Percentiles rank a stretch among this genome's conserved stretches.
phyloP scores from a whole-genome alignment of 2,797 vertebrate genomes.

The Sebastes nivosus region DNA sequence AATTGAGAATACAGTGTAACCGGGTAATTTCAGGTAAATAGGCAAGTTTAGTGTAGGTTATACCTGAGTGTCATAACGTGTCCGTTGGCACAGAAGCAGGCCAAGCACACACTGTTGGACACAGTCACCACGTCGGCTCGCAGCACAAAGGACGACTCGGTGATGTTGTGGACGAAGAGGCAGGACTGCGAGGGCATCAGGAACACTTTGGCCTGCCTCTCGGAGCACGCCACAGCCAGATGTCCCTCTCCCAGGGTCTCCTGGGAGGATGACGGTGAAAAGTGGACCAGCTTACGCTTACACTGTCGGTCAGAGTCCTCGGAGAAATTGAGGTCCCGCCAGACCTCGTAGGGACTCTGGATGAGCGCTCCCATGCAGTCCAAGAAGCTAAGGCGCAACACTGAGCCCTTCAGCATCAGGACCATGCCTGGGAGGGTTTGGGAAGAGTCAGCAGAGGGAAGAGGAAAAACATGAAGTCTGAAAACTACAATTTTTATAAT shows the following conservation, averaged over 20 bases:
- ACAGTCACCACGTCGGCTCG: constrained; percentile 91
- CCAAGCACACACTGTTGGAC: constrained; percentile 92
- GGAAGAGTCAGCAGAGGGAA: neutral
- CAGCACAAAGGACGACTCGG: constrained; percentile 96
- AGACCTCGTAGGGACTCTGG: constrained; percentile 91
- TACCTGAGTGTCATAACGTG: constrained; percentile 98
- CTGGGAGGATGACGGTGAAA: constrained; percentile 91
- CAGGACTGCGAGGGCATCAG: constrained; percentile 96
- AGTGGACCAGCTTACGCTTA: constrained; percentile 91
- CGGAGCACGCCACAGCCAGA: constrained; percentile 94
- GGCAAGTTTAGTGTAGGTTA: neutral
- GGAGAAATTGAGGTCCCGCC: constrained; percentile 88
- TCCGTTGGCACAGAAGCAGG: constrained; percentile 97
- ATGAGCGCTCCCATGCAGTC: constrained; percentile 89
- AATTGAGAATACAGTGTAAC: neutral
- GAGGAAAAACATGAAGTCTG: neutral
- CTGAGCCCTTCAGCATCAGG: constrained; percentile 92
- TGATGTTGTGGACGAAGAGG: constrained; percentile 97
- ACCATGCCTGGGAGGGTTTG: constrained; percentile 83
- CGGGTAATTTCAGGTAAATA: neutral
- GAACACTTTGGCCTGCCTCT: constrained; percentile 98
- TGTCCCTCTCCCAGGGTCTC: constrained; percentile 90
- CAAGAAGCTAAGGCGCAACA: constrained; percentile 91
- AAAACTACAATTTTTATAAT: neutral
- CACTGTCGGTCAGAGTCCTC: constrained; percentile 90